Evolutionary conservation across 2,888 invertebrate genomes (phyloP), one percentile per base, ranked within the genome.

Genomic region (Gastracanthus pulcherrimus): DNA sequence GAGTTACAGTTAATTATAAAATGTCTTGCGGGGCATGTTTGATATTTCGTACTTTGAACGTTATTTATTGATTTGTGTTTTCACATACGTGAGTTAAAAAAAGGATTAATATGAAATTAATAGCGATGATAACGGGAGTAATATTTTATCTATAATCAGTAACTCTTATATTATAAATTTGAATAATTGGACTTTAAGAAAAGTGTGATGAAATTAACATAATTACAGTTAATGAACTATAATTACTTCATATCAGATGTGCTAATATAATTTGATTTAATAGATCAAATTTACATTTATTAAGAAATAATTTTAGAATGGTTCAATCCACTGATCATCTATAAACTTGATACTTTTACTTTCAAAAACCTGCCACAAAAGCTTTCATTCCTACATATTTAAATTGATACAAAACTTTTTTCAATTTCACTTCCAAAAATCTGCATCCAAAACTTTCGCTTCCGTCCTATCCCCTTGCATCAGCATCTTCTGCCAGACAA

Each of bases 191-290:
- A 11, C 26, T 41, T 38, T 4, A 19, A 38, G 29, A 11, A 67
- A 45, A 67, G 58, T 69, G 55, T 55, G 16, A 41, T 38, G 19
- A 77, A 70, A 71, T 64, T 75, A 31, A n/a, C 51, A 31, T 48
- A 29, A 80, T 70, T 36, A 7, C 36, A 23, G 31, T 23, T 64
- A 55, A 41, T 66, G 29, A 55, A 11, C 2, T 66, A 23, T 29
- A 71, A 77, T 77, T 77, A 13, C 16, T 2, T 5, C 48, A 62
- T 77, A 60, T 29, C 55, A 4, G 29, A 58, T 58, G 11, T 29
- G 58, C 29, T 11, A 4, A 4, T 26, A 58, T 58, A 58, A 29
- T 58, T 29, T 3, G 13, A 58, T 5, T 4, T 58, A 13, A 29
- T 29, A 13, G 58, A 29, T 26, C 3, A 26, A 13, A 55, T 23